Evolutionary conservation across 92 coral and sea anemone genomes (phyloP), one percentile per base, ranked within the genome.

Genomic region (Hydrozoanthus gracilis): DNA sequence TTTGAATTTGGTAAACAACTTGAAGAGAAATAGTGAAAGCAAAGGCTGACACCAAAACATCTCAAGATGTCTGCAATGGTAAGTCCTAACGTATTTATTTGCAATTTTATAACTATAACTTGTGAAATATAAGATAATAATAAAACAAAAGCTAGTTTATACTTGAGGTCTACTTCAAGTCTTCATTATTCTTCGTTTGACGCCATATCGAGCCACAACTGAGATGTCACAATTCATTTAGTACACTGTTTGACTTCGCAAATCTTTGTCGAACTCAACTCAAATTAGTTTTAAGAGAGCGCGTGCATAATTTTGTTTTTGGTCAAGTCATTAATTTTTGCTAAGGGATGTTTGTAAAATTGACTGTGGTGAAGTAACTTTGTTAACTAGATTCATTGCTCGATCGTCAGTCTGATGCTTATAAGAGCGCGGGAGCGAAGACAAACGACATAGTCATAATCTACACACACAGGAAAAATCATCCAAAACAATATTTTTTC

Each of bases 61-160:
- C 16, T 72, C 77, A 46, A 72, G 54, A 72, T 72, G 77, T 13
- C 17, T 39, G 77, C 77, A 72, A 72, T 72, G 77, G 77, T 72
- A 72, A 45, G 77, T 8, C 45, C 46, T 71, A 6, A 72, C 3
- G 2, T 72, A 13, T 44, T n/a, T 27, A 27, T 12, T 72, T 72
- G 14, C 9, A 72, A 14, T 44, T 72, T 14, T 58, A 58, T 11
- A 9, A 58, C 15, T 58, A 27, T 27, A 4, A 12, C 46, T n/a
- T 20, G 72, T 11, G 44, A 39, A 64, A 62, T 15, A 66, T 17
- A 20, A 45, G 12, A 66, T 20, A 66, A 13, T n/a, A 66, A 66
- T 17, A 15, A 62, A 12, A 5, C 69, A 66, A 66, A 66, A 27
- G 39, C 39, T 27, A 27, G 39, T 27, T 27, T 27, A 27, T 27